A percentile compares a stretch with the other conserved stretches of the same genome.
phyloP scores from a whole-genome alignment of 1,140 invertebrate genomes.

The Bombus impatiens region DNA sequence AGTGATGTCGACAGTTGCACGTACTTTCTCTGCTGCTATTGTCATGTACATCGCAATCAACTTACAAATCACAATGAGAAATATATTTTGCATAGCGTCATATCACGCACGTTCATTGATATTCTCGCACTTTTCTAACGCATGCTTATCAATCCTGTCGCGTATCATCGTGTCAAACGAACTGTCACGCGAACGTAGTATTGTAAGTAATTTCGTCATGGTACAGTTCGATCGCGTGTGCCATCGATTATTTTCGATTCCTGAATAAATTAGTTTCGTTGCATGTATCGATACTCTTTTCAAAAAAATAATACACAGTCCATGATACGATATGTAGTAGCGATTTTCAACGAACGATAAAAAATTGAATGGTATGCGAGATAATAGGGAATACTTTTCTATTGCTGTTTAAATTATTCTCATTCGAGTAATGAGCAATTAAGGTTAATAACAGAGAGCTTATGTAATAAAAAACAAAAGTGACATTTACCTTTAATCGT shows the following conservation, averaged over 20 bases:
- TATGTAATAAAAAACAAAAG: background rate
- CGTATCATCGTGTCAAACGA: slow-evolving; percentile 28
- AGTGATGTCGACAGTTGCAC: background rate
- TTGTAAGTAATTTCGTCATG: background rate
- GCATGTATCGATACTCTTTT: background rate
- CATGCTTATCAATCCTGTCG: slow-evolving; percentile 24
- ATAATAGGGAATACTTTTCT: no score
- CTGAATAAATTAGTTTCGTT: background rate
- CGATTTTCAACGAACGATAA: background rate
- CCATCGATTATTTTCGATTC: background rate
- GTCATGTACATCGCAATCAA: slow-evolving; percentile 28
- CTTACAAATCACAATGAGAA: slow-evolving; percentile 36
- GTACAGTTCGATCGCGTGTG: background rate
- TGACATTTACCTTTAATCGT: background rate
- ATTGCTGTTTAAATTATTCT: background rate
- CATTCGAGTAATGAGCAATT: background rate
- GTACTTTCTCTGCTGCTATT: background rate
- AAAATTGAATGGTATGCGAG: no score
- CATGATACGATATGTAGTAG: background rate
- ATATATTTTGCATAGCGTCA: slow-evolving; percentile 54
- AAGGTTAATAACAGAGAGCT: background rate
- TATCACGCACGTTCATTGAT: slow-evolving; percentile 36
- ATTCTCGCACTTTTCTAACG: slow-evolving; percentile 26
- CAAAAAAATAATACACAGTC: background rate
- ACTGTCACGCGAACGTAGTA: background rate